Evolutionary conservation across 2,113 vertebrate genomes (phyloP).

Genomic region (Bos javanicus): DNA sequence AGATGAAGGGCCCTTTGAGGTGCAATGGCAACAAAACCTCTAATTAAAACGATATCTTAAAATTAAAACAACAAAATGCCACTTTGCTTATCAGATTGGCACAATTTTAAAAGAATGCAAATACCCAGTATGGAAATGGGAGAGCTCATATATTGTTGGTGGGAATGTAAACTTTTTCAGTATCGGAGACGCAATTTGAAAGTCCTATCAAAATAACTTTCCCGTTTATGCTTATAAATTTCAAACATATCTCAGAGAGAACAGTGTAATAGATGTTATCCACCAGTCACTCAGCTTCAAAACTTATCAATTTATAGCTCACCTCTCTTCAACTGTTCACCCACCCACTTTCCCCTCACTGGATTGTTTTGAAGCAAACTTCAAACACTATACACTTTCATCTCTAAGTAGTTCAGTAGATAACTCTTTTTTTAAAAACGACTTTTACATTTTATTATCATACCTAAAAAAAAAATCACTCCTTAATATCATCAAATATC

Average conservation of each 20-base stretch:
- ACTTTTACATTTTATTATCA: slow-evolving; percentile 14
- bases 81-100: slow-evolving; percentile 32
- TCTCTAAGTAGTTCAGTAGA: not conserved
- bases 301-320: not conserved
- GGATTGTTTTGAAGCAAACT: slow-evolving; percentile 11
- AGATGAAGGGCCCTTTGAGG: slow-evolving; percentile 41
- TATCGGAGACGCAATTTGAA: not conserved
- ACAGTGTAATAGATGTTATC: not conserved
- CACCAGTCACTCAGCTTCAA: not conserved
- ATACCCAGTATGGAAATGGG: not conserved
- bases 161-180: not conserved
- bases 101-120: slow-evolving; percentile 33
- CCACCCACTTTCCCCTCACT: not conserved
- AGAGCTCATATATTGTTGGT: not conserved
- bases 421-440: not conserved
- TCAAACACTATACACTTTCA: not conserved
- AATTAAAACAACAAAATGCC: slow-evolving; percentile 40
- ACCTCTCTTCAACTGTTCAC: not conserved
- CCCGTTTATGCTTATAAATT: not conserved
- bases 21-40: slow-evolving; percentile 6
- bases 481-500: not conserved
- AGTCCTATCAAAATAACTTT: not conserved
- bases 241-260: not conserved
- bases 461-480: not conserved
- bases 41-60: slow-evolving; percentile 52